phyloP scores from a whole-genome alignment of 37 sponge, comb jelly and placozoan species.

The Halisarca cf. caerulea region DNA sequence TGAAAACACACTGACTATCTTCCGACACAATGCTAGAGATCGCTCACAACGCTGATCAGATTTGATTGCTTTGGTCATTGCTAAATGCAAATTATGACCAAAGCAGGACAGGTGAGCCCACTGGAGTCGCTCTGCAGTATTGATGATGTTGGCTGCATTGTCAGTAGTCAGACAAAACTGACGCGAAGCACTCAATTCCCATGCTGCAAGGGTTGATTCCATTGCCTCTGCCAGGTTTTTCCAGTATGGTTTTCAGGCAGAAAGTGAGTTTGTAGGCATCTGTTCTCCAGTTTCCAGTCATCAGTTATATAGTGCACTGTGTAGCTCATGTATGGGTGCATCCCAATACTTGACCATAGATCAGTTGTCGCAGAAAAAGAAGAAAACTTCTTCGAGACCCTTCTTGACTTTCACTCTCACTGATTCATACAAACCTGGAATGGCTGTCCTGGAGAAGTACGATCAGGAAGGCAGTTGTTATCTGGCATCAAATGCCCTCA shows the following conservation, averaged over 20 bases:
- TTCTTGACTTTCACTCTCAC: conserved; percentile 4
- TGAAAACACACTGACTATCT: conserved; percentile 30
- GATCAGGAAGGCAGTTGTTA: conserved; percentile 37
- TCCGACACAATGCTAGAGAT: conserved; percentile 14
- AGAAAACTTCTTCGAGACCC: background rate
- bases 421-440: conserved; percentile 37
- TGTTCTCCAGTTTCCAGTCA: conserved; percentile 37
- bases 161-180: conserved; percentile 34
- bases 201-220: conserved; percentile 1
- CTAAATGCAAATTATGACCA: conserved; percentile 41
- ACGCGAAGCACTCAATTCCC: conserved; percentile 8
- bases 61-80: conserved; percentile 18
- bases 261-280: conserved; percentile 4
- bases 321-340: too few relatives aligned
- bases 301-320: conserved; percentile 37
- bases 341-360: conserved; percentile 34
- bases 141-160: conserved; percentile 31
- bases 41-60: conserved; percentile 21
- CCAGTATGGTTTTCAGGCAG: conserved; percentile 39
- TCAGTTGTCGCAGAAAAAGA: conserved; percentile 18
- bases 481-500: conserved; percentile 19
- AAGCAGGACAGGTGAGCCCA: conserved; percentile 38
- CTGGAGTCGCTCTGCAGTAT: background rate
- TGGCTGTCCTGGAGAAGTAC: conserved; percentile 27
- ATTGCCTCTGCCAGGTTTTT: conserved; percentile 34